Evolutionary conservation across 1,140 invertebrate species (phyloP).

Genomic region (Bombus superbus): DNA sequence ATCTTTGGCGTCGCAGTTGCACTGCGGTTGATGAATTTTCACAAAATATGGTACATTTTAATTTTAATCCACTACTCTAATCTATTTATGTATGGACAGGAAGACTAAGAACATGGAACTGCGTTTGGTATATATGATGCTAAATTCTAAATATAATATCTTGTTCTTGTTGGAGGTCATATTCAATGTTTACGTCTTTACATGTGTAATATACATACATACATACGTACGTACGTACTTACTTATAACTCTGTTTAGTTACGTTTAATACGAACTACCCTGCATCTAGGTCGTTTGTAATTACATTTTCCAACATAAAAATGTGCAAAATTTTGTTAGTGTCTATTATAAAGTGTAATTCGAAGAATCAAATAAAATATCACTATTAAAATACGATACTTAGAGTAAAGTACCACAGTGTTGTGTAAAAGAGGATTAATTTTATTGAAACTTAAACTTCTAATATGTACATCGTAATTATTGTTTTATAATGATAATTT

Average conservation of each 20-base stretch:
- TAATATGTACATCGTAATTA: background rate
- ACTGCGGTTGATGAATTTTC: background rate
- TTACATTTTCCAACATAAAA: background rate
- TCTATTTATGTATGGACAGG: background rate
- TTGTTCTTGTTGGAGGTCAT: background rate
- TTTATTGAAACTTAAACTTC: background rate
- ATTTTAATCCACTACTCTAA: background rate
- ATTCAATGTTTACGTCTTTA: conserved; percentile 10
- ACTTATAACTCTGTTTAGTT: background rate
- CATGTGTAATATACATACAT: background rate
- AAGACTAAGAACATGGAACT: background rate
- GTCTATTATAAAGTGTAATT: background rate
- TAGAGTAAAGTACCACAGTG: too few species aligned
- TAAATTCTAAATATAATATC: background rate
- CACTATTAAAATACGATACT: too few species aligned
- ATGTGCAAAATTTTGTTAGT: background rate
- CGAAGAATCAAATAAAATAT: too few species aligned
- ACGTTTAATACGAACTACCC: background rate
- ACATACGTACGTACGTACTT: background rate
- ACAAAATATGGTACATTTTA: background rate
- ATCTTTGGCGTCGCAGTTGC: background rate
- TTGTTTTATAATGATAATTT: background rate
- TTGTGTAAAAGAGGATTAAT: background rate
- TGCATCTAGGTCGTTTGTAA: background rate
- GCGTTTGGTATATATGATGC: background rate